These are phyloP conservation scores for Parnassius orleans DNA, from an alignment of 2,888 invertebrate genomes.

Conservation along the genomic window DNA sequence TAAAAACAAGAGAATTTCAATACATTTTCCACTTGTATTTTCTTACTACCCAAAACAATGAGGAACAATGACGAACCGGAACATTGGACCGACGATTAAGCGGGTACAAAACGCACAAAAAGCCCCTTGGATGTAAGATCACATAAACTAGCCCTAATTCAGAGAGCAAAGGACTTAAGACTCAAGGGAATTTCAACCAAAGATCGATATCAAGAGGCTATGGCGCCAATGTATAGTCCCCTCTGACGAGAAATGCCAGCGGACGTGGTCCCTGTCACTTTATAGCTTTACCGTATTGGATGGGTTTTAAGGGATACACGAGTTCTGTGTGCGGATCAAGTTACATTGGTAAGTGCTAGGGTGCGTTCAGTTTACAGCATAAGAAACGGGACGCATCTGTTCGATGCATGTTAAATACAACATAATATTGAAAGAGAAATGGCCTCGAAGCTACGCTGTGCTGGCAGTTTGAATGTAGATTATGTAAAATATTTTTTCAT, in stretches of 20 bases:
- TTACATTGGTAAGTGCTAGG: conserved; percentile 52
- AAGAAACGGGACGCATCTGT: conserved; percentile 74
- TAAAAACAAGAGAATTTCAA: conserved; percentile 7
- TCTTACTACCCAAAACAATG: conserved; percentile 32
- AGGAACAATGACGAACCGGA: conserved; percentile 31
- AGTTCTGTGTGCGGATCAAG: conserved; percentile 38
- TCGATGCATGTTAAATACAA: conserved; percentile 68
- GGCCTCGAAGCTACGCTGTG: conserved; percentile 2
- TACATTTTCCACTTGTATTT: conserved; percentile 11
- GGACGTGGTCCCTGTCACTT: conserved; percentile 52
- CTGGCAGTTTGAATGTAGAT: conserved; percentile 12
- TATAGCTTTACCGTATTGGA: conserved; percentile 47
- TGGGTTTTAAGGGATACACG: conserved; percentile 41
- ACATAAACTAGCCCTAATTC: conserved; percentile 73
- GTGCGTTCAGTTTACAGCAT: conserved; percentile 67
- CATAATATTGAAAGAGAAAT: conserved; percentile 47
- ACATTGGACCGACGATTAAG: conserved; percentile 9
- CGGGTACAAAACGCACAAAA: conserved; percentile 32
- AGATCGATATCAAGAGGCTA: conserved; percentile 76
- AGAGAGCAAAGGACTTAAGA: conserved; percentile 60
- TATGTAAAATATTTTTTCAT: conserved; percentile 9
- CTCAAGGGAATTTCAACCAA: conserved; percentile 68
- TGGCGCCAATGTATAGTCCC: conserved; percentile 69
- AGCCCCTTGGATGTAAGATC: conserved; percentile 32
- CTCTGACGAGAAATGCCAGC: conserved; percentile 48